Evolutionary conservation across 2,797 vertebrate species (phyloP).

Genomic region (Phalloptychus januarius): DNA sequence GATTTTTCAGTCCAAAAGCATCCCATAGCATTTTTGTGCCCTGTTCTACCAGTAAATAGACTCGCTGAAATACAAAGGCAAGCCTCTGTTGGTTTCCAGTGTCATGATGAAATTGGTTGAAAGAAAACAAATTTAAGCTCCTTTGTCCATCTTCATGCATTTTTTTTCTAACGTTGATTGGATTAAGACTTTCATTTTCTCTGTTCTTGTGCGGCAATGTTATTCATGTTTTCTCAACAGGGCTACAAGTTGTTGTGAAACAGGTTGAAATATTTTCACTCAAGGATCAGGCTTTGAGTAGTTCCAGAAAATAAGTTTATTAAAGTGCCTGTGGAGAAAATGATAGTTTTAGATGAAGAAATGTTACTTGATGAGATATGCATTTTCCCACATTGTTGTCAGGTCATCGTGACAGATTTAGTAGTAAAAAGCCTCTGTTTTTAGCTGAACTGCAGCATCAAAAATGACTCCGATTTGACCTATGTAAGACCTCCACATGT

Average conservation of each 20-base stretch:
- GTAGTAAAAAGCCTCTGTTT: slow-evolving; percentile 5
- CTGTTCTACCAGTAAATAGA: slow-evolving; percentile 3
- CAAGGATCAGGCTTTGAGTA: background rate
- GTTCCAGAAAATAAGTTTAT: slow-evolving; percentile 5
- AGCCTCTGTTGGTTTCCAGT: slow-evolving; percentile 32
- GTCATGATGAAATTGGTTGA: slow-evolving; percentile 65
- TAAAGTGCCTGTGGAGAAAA: slow-evolving; percentile 18
- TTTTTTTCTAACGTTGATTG: slow-evolving; percentile 49
- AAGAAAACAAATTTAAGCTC: slow-evolving; percentile 58
- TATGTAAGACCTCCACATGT: slow-evolving; percentile 29
- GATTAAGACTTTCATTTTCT: slow-evolving; percentile 52
- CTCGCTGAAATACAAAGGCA: slow-evolving; percentile 6
- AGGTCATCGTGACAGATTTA: slow-evolving; percentile 11
- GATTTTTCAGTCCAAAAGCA: background rate
- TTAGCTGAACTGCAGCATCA: slow-evolving; percentile 29
- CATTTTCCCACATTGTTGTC: background rate
- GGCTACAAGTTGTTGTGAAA: slow-evolving; percentile 23
- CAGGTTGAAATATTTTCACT: slow-evolving; percentile 32
- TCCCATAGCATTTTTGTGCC: slow-evolving; percentile 5
- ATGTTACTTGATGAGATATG: background rate
- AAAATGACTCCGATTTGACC: slow-evolving; percentile 56
- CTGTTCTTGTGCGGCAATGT: slow-evolving; percentile 4
- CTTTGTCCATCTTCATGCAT: slow-evolving; percentile 60
- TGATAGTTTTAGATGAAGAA: slow-evolving; percentile 11
- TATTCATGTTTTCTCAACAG: slow-evolving; percentile 25